A percentile compares a stretch with the other conserved stretches of the same genome.
Conservation (phyloP, 2,113 vertebrate species). For the Nyctereutes procyonoides region DNA sequence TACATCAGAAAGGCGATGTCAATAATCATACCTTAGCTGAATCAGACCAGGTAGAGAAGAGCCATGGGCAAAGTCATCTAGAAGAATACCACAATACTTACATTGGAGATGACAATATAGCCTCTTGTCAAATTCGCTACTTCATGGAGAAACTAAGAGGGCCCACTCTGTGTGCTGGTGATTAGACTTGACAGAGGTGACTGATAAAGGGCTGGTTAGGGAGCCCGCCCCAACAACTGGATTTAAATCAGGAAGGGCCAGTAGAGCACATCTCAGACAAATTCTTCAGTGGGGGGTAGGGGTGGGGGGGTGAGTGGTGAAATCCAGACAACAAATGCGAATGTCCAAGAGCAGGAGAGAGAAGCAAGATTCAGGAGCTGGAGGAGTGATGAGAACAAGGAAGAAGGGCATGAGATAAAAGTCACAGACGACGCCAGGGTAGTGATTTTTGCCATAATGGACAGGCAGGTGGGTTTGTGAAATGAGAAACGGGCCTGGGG, state of each 20-base stretch:
- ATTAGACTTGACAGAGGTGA: not conserved
- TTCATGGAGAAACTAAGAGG: not conserved
- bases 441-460: not conserved
- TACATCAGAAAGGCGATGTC: not conserved
- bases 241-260: not conserved
- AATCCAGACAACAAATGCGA: conserved; percentile 31
- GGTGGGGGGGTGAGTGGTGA: not conserved
- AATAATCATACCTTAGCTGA: not conserved
- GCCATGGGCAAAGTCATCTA: not conserved
- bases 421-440: not conserved
- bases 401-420: not conserved
- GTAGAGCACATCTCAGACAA: conserved; percentile 21
- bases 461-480: not conserved
- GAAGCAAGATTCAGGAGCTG: not conserved
- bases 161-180: not conserved
- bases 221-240: not conserved
- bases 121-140: not conserved
- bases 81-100: not conserved
- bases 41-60: not conserved
- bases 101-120: not conserved
- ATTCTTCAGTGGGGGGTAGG: not conserved
- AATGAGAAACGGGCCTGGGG: not conserved
- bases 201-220: not conserved
- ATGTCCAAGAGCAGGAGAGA: not conserved
- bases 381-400: not conserved